Evolutionary conservation across 2,888 invertebrate genomes (phyloP).

Genomic region (Acanthosepion lycidas): DNA sequence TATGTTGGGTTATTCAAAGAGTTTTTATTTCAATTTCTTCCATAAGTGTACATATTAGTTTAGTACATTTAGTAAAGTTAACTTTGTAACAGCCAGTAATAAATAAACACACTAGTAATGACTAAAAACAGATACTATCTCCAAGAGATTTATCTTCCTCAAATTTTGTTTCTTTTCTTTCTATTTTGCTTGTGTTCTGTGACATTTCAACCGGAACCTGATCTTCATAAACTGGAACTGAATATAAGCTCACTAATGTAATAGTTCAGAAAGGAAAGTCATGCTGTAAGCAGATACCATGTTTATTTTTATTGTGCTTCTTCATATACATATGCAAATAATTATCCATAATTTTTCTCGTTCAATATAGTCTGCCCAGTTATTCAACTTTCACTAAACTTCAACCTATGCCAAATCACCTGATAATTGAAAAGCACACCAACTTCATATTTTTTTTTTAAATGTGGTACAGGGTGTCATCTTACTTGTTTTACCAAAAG

Average conservation of each 20-base stretch:
- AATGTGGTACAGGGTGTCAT: no score
- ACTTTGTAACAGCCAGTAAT: no score
- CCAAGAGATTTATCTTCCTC: no score
- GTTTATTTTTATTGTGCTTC: background rate
- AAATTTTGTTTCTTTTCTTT: background rate
- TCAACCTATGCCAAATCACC: background rate
- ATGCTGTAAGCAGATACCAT: background rate
- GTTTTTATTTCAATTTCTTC: no score
- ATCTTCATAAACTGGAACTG: background rate
- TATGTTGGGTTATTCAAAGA: no score
- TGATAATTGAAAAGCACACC: background rate
- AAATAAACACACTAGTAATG: no score
- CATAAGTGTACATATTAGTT: no score
- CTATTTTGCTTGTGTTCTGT: background rate
- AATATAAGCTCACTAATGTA: background rate
- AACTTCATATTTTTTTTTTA: background rate
- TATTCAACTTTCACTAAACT: background rate
- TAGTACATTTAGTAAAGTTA: no score
- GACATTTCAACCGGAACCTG: background rate
- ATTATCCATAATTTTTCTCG: background rate
- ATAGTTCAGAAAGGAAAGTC: background rate
- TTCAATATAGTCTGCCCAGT: background rate
- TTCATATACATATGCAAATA: background rate
- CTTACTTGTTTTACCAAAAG: no score
- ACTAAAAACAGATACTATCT: no score